Base-by-base conservation (phyloP, 2,888 invertebrate species). In the Agrotis segetum region DNA sequence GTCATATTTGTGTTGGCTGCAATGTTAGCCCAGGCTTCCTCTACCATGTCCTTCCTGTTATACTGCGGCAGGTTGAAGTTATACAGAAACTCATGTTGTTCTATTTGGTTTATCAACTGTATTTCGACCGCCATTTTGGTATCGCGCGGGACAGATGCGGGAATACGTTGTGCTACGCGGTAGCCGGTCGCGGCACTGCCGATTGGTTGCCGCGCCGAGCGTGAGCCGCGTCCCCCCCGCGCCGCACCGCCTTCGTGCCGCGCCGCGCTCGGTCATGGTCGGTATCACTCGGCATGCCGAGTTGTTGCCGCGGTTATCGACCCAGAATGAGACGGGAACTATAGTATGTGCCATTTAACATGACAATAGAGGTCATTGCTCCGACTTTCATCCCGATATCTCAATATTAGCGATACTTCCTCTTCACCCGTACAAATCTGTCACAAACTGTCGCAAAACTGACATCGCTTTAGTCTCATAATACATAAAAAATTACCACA, bases 51-150 rank as follows among this genome's bases (percentile, higher is more conserved):
- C 67, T 90, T 90, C 17, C 88, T 83, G 67, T 88, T 89, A 62
- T 90, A 90, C 52, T 88, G 89, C 4, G 88, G 88, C 50, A 89
- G 44, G 61, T 79, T 82, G 59, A 77, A 86, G 66, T 90, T 89
- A 67, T 90, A 90, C 13, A 90, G 77, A 56, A 86, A 87, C 62
- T 86, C 88, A 60, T 84, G 79, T 70, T 88, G 85, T 64, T 90
- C 84, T 47, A 90, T 88, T 71, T 89, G 88, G 60, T 84, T 77
- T 19, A 90, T 88, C 16, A 90, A 74, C 64, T 83, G 84, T 67
- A 90, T 84, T 87, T 89, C 89, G 53, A 84, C 78, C 14, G 89
- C 79, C 88, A 89, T 89, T 67, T 66, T 56, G 49, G 46, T 63
- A 67, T 50, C 56, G 47, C 67, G 71, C 65, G 65, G 34, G 40